These are phyloP conservation scores for Sphaeramia orbicularis DNA, from an alignment of 2,797 vertebrate genomes.

Conservation along the genomic window DNA sequence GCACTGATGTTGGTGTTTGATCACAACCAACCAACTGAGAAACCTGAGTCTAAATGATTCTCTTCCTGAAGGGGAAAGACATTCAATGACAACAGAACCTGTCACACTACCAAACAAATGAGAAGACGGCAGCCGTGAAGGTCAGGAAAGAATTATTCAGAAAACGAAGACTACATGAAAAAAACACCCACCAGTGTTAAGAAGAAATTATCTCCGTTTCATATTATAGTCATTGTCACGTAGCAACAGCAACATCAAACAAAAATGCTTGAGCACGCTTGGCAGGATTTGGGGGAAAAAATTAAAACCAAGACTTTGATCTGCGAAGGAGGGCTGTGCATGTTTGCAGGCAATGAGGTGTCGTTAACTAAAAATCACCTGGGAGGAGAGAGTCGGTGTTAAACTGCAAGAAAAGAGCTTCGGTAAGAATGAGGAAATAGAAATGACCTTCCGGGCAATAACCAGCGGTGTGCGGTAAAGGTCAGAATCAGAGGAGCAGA, in stretches of 20 bases:
- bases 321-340: slow-evolving; percentile 33
- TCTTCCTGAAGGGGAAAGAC: no score
- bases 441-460: slow-evolving; percentile 54
- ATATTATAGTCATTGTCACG: not conserved
- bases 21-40: no score
- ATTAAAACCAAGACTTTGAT: slow-evolving; percentile 47
- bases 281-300: slow-evolving; percentile 15
- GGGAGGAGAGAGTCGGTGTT: slow-evolving; percentile 37
- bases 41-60: no score
- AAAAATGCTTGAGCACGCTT: slow-evolving; percentile 10
- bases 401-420: slow-evolving; percentile 35
- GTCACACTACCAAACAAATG: no score
- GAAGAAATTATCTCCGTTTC: no score
- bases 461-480: slow-evolving; percentile 40
- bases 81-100: no score
- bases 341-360: slow-evolving; percentile 46
- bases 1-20: no score
- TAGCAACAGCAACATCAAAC: not conserved
- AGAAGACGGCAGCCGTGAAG: no score
- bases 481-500: slow-evolving; percentile 46
- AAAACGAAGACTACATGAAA: no score
- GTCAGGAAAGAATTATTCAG: no score
- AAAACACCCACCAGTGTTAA: no score
- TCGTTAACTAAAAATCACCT: slow-evolving; percentile 40
- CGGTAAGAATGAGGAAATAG: slow-evolving; percentile 54